Conservation (phyloP, 2,888 invertebrate species). For the Thysanoteuthis rhombus region DNA sequence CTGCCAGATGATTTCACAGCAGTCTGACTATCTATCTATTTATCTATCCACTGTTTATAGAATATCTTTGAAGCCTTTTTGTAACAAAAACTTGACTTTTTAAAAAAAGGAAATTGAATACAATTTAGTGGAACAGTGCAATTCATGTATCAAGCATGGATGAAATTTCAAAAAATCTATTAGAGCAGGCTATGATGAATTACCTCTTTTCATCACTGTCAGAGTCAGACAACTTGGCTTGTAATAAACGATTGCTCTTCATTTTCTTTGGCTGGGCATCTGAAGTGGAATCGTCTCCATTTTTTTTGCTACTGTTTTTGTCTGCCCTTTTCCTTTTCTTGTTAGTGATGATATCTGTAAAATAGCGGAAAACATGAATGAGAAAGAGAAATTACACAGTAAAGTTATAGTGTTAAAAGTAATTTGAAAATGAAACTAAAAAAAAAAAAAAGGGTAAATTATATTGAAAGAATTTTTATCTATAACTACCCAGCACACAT, state of each 20-base stretch:
- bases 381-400: too few species aligned
- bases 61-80: too few species aligned
- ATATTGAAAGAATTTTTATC: not conserved
- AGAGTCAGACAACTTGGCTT: constrained; percentile 52
- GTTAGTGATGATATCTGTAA: constrained; percentile 13
- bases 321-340: constrained; percentile 19
- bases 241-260: constrained; percentile 45
- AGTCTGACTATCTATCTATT: too few species aligned
- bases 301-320: constrained; percentile 28
- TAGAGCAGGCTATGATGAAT: not conserved
- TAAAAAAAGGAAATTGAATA: too few species aligned
- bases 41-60: too few species aligned
- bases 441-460: not conserved
- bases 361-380: not conserved
- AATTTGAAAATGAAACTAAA: not conserved
- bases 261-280: constrained; percentile 43
- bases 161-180: too few species aligned
- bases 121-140: too few species aligned
- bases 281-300: constrained; percentile 40
- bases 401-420: not conserved
- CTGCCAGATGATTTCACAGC: too few species aligned
- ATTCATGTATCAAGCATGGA: too few species aligned
- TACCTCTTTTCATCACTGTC: constrained; percentile 40
- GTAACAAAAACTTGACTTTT: too few species aligned
- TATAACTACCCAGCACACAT: too few species aligned